Percentiles rank a stretch among this genome's conserved stretches.
Conservation (phyloP, 2,113 vertebrate species). For the Percina caprodes region DNA sequence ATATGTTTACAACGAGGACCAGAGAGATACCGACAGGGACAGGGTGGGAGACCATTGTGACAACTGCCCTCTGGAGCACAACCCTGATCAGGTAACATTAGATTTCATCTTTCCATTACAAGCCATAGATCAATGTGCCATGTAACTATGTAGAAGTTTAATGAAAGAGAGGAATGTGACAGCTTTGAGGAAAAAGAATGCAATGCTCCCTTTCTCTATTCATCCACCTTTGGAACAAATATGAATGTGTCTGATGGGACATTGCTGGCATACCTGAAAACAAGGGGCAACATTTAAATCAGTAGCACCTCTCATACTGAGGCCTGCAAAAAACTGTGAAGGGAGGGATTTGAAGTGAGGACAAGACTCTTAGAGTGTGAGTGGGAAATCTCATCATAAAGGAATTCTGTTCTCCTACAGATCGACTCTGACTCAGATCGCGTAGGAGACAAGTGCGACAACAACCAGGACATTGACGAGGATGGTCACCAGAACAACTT, state of each 20-base stretch:
- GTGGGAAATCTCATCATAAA: slow-evolving; percentile 53
- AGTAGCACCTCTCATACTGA: slow-evolving; percentile 45
- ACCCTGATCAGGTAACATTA: slow-evolving; percentile 93
- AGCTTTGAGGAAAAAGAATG: slow-evolving; percentile 26
- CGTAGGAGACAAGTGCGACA: slow-evolving; percentile 95
- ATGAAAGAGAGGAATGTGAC: slow-evolving; percentile 59
- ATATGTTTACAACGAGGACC: slow-evolving; percentile 97
- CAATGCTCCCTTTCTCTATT: slow-evolving; percentile 18
- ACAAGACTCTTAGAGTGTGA: slow-evolving; percentile 39
- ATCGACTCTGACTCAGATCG: slow-evolving; percentile 96
- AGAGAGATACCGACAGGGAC: slow-evolving; percentile 94
- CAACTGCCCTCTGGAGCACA: slow-evolving; percentile 97
- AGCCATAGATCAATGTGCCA: slow-evolving; percentile 2
- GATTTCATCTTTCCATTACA: slow-evolving; percentile 5
- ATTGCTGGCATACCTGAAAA: slow-evolving; percentile 67
- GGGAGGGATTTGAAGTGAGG: slow-evolving; percentile 39
- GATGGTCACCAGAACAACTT: slow-evolving; percentile 99
- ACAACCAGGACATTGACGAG: slow-evolving; percentile 98
- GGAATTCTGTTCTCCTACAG: slow-evolving; percentile 80
- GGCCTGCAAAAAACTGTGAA: slow-evolving; percentile 38
- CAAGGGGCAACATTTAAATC: slow-evolving; percentile 58
- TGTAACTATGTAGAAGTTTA: slow-evolving; percentile 20
- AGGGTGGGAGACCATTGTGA: slow-evolving; percentile 98
- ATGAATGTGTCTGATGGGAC: slow-evolving; percentile 53
- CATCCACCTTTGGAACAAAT: slow-evolving; percentile 26